Percentiles rank a stretch among this genome's conserved stretches.
These are phyloP conservation scores for Acropora tenuis DNA, from an alignment of 64 coral and sea anemone species.

Conservation along the genomic window DNA sequence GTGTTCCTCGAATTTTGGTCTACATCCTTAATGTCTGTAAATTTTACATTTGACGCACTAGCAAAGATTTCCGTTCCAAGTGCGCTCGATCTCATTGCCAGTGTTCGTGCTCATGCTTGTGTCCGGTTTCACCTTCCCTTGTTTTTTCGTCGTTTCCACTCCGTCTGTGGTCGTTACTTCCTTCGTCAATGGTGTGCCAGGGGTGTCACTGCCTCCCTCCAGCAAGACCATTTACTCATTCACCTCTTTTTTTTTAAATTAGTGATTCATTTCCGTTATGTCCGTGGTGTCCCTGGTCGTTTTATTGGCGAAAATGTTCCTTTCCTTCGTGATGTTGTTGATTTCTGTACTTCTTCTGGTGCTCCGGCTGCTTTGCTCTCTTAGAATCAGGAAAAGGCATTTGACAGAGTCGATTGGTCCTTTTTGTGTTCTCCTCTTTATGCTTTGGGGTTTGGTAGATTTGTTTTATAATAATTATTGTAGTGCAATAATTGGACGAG, in stretches of 20 bases:
- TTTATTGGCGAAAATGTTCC: conserved; percentile 41
- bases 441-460: neutral
- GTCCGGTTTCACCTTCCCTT: neutral
- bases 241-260: too few relatives aligned
- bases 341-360: neutral
- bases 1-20: neutral
- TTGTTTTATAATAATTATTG: neutral
- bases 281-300: conserved; percentile 30
- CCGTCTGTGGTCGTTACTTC: neutral
- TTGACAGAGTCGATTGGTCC: neutral
- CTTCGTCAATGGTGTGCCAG: neutral
- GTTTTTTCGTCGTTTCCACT: neutral
- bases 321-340: neutral
- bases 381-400: neutral
- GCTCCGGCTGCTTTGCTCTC: too few relatives aligned
- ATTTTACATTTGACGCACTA: neutral
- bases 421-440: too few relatives aligned
- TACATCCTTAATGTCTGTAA: neutral
- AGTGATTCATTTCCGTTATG: too few relatives aligned
- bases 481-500: too few relatives aligned
- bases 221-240: too few relatives aligned
- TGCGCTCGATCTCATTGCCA: neutral
- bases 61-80: neutral
- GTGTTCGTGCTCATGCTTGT: neutral
- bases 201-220: neutral